Percentiles rank a stretch among this genome's conserved stretches.
Evolutionary conservation across 1,140 invertebrate species (phyloP).

Genomic region (Stegodyphus dumicola): DNA sequence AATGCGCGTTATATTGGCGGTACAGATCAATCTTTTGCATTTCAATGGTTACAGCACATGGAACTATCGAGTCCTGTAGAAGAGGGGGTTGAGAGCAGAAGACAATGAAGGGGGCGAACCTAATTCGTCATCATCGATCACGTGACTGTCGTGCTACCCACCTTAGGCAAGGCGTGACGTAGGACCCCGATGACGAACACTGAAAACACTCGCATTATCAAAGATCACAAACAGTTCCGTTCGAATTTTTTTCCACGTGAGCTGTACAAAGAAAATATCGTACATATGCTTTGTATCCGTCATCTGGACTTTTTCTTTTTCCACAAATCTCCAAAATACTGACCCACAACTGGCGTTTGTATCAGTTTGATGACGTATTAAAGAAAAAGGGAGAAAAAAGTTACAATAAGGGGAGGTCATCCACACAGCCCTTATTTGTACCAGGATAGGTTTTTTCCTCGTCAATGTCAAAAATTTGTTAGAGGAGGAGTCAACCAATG

Average conservation of each 20-base stretch:
- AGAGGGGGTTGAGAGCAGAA: constrained; percentile 13
- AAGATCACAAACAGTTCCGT: constrained; percentile 56
- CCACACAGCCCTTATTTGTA: constrained; percentile 37
- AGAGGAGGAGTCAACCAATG: constrained; percentile 51
- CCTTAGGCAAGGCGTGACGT: constrained; percentile 53
- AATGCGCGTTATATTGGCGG: constrained; percentile 54
- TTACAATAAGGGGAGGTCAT: constrained; percentile 45
- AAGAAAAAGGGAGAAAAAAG: constrained; percentile 14
- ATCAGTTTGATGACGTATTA: constrained; percentile 38
- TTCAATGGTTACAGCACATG: constrained; percentile 43
- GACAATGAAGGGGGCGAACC: constrained; percentile 27
- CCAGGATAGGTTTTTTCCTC: constrained; percentile 21
- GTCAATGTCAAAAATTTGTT: constrained; percentile 42
- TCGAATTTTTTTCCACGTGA: not conserved
- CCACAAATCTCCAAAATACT: constrained; percentile 40
- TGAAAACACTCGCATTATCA: constrained; percentile 53
- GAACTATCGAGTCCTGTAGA: not conserved
- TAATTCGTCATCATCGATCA: constrained; percentile 61
- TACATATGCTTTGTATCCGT: not conserved
- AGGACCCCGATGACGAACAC: constrained; percentile 30
- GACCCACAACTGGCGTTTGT: constrained; percentile 46
- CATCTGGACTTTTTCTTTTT: constrained; percentile 1
- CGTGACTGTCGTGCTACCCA: constrained; percentile 48
- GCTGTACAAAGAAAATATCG: not conserved
- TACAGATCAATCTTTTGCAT: constrained; percentile 51